Evolutionary conservation across 2,797 vertebrate genomes (phyloP).

Genomic region (Poliocrania exsul): DNA sequence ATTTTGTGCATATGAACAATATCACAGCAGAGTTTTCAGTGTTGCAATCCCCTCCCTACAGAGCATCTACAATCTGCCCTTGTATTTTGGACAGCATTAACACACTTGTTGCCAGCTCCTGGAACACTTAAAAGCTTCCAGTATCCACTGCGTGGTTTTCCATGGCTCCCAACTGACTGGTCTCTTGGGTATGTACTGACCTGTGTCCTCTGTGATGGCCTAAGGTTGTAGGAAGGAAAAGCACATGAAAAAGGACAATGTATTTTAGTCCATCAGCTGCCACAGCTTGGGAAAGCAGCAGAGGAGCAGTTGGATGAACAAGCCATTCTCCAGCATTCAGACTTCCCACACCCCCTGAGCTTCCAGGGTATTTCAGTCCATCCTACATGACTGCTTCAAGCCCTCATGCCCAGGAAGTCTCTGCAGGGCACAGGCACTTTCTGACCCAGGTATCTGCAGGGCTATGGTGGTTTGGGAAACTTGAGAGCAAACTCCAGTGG

Average conservation of each 20-base stretch:
- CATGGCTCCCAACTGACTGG: background rate
- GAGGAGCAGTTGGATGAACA: background rate
- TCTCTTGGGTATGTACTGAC: background rate
- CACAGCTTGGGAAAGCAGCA: background rate
- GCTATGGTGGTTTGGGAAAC: background rate
- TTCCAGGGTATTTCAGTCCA: background rate
- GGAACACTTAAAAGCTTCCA: background rate
- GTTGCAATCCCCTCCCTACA: background rate
- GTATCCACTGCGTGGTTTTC: background rate
- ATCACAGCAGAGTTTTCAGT: background rate
- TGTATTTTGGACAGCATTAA: rapidly evolving
- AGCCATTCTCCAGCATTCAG: background rate
- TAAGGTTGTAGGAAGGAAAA: background rate
- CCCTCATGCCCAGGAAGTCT: background rate
- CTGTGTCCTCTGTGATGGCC: background rate
- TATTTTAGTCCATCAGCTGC: background rate
- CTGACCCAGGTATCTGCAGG: background rate
- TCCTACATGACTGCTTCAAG: background rate
- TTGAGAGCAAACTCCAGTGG: background rate
- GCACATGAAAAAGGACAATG: background rate
- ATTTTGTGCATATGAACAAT: background rate
- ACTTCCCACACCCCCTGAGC: background rate
- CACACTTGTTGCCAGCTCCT: background rate
- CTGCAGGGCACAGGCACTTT: background rate
- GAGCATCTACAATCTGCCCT: background rate